Evolutionary conservation across 2,888 invertebrate genomes (phyloP), one percentile per base, ranked within the genome.

Genomic region (Caenorhabditis auriculariae): DNA sequence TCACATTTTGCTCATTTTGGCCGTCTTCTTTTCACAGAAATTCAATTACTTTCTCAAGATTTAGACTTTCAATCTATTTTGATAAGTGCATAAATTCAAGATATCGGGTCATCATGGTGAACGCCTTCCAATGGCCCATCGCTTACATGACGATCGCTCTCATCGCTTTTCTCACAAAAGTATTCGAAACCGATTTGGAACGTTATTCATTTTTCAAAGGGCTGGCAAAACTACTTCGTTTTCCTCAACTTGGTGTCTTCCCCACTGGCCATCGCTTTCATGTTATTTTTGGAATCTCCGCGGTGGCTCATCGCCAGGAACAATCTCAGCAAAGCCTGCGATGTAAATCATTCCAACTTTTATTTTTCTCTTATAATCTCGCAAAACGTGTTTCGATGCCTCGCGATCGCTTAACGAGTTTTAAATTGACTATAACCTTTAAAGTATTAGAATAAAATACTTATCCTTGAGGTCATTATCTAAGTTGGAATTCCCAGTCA

Each of bases 201-300:
- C 42, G 17, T 27, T 3, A 6, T 44, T 28, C 15, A 6, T 15
- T 28, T n/a, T 17, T 32, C 17, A 17, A 21, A 66, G 52, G 74
- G 72, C 29, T 78, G 78, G 78, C 78, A 76, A 54, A 60, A 65
- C 37, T 78, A 69, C 50, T 78, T 78, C 52, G 68, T 78, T n/a
- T 78, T 78, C 60, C 56, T 78, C 37, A 78, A 78, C 53, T 63
- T 76, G 29, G 70, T 78, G 41, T 67, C 69, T 3, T 66, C 68
- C 3, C 77, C 76, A 19, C 55, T 76, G 23, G 62, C 72, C 42
- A 75, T 78, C 50, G 75, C 68, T 12, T 78, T 76, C 59, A 76
- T 78, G 76, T 50, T 78, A 23, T 74, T 75, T 57, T 54, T 72
- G 26, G 78, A 78, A 50, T 66, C 66, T 12, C 78, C 78, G 1